Percentiles rank a stretch among this genome's conserved stretches.
Evolutionary conservation across 1,140 invertebrate species (phyloP).

Genomic region (Cydia strobilella): DNA sequence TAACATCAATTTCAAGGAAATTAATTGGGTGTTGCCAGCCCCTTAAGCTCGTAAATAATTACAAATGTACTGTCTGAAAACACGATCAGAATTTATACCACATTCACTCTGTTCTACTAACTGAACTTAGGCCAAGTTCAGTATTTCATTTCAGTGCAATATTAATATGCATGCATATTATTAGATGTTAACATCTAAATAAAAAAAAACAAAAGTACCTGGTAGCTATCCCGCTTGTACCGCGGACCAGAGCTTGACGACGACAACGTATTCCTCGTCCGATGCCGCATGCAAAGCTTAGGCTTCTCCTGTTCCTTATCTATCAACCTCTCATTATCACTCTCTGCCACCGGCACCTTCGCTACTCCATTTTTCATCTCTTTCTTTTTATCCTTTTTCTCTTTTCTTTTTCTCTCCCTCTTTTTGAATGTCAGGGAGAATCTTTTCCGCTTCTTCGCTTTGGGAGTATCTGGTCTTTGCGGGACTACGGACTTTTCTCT

Average conservation of each 20-base stretch:
- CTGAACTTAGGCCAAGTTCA: too few species aligned
- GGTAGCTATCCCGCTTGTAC: conserved; percentile 79
- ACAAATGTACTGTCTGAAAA: too few species aligned
- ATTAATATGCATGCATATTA: too few species aligned
- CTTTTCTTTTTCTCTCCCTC: conserved; percentile 72
- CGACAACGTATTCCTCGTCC: conserved; percentile 64
- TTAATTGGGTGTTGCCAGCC: too few species aligned
- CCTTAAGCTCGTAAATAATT: too few species aligned
- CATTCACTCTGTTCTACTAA: too few species aligned
- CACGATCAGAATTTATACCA: too few species aligned
- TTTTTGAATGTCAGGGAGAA: conserved; percentile 78
- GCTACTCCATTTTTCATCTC: conserved; percentile 66
- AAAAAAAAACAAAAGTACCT: conserved; percentile 51
- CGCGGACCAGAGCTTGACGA: conserved; percentile 71
- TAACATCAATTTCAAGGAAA: too few species aligned
- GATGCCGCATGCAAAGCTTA: conserved; percentile 65
- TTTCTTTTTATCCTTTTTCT: conserved; percentile 72
- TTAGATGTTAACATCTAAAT: background rate
- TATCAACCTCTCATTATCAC: conserved; percentile 71
- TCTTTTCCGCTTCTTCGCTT: conserved; percentile 77
- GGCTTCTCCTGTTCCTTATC: conserved; percentile 62
- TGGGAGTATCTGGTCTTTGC: conserved; percentile 70
- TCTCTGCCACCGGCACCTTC: conserved; percentile 60
- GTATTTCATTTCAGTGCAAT: background rate
- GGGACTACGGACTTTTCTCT: conserved; percentile 64